Conservation (phyloP, 2,888 invertebrate genomes). For the Punctoribates punctum region DNA sequence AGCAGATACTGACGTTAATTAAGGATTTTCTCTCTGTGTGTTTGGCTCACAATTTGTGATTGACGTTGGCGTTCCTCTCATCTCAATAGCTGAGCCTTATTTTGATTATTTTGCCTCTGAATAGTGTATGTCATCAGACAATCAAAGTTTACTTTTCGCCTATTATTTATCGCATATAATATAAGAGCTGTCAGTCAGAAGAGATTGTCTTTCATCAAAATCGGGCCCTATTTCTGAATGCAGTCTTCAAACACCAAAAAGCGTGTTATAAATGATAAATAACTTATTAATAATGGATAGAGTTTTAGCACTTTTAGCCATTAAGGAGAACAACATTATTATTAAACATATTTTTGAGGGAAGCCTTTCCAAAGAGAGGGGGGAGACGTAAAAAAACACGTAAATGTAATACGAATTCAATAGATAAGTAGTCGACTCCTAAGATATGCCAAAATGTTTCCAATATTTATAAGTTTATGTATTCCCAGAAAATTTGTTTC, state of each 20-base stretch:
- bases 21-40: background rate
- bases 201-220: constrained; percentile 14
- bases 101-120: background rate
- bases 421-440: background rate
- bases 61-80: background rate
- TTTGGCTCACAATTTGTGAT: background rate
- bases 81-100: background rate
- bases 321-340: background rate
- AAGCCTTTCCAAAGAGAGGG: no score
- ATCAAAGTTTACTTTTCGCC: constrained; percentile 6
- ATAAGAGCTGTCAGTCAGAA: background rate
- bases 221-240: background rate
- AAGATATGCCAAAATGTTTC: background rate
- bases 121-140: constrained; percentile 6
- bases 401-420: background rate
- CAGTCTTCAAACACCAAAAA: background rate
- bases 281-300: constrained; percentile 10
- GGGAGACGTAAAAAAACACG: no score
- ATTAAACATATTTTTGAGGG: background rate
- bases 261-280: background rate
- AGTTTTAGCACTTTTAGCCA: constrained; percentile 14
- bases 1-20: background rate
- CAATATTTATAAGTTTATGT: background rate
- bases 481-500: background rate
- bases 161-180: constrained; percentile 2